phyloP scores from a whole-genome alignment of 2,113 vertebrate genomes.

The Ginglymostoma cirratum region DNA sequence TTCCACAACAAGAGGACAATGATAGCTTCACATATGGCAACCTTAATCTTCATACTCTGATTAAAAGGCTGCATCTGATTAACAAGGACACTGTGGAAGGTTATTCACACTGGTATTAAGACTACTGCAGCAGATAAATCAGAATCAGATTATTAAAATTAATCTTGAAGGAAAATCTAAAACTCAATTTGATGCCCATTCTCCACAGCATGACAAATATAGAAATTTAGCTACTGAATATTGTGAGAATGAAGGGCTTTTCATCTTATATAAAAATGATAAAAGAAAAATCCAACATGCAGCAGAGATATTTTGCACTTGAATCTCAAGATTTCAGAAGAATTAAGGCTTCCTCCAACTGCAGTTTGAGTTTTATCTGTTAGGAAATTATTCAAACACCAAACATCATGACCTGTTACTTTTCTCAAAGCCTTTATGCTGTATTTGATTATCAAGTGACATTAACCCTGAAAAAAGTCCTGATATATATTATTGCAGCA shows the following conservation, averaged over 20 bases:
- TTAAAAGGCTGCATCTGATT: background rate
- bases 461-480: background rate
- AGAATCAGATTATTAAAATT: background rate
- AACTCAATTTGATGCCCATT: background rate
- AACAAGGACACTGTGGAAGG: slow-evolving; percentile 26
- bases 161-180: background rate
- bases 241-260: background rate
- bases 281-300: background rate
- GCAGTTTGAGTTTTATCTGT: background rate
- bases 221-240: background rate
- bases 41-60: slow-evolving; percentile 11
- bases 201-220: background rate
- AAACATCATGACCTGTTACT: background rate
- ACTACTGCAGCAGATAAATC: slow-evolving; percentile 9
- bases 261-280: background rate
- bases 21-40: slow-evolving; percentile 1
- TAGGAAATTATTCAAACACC: background rate
- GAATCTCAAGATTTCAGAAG: background rate
- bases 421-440: background rate
- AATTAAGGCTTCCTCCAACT: background rate
- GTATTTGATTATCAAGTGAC: background rate
- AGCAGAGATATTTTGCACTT: background rate
- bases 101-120: background rate
- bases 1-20: background rate
- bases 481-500: background rate